Percentiles rank a stretch among this genome's conserved stretches.
These are phyloP conservation scores for Aphidoletes aphidimyza DNA, from an alignment of 2,888 invertebrate species.

Conservation along the genomic window DNA sequence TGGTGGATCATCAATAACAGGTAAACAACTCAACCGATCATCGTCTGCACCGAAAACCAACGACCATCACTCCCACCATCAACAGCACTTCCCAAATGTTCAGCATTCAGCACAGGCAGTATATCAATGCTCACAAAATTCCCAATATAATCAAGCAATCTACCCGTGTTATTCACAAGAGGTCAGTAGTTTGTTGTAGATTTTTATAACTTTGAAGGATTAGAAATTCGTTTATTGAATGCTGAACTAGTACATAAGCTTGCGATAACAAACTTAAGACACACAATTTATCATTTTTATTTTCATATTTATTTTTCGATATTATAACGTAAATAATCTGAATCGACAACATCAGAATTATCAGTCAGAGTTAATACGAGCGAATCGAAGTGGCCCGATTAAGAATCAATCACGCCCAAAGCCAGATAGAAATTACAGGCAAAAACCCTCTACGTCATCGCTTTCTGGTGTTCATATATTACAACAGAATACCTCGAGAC, in stretches of 20 bases:
- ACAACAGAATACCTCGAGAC: not conserved
- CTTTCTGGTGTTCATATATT: not conserved
- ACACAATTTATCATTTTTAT: not conserved
- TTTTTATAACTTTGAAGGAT: too few relatives aligned
- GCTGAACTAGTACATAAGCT: too few relatives aligned
- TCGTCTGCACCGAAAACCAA: conserved; percentile 56
- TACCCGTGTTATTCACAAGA: conserved; percentile 2
- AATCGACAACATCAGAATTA: not conserved
- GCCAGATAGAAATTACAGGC: not conserved
- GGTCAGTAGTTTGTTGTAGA: conserved; percentile 15
- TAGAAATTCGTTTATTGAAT: too few relatives aligned
- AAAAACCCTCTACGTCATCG: conserved; percentile 34
- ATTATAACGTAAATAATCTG: not conserved
- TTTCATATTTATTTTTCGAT: not conserved
- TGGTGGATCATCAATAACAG: conserved; percentile 20
- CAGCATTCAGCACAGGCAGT: conserved; percentile 55
- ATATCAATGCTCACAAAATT: conserved; percentile 29
- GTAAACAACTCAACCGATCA: conserved; percentile 47
- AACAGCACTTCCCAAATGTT: conserved; percentile 56
- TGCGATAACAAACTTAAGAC: not conserved
- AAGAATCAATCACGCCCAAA: not conserved
- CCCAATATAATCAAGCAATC: conserved; percentile 23
- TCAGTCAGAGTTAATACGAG: not conserved
- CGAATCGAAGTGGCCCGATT: too few relatives aligned
- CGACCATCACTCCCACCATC: conserved; percentile 56